These are phyloP conservation scores for Hirtodrosophila cameraria DNA, from an alignment of 2,888 invertebrate species.

Conservation along the genomic window DNA sequence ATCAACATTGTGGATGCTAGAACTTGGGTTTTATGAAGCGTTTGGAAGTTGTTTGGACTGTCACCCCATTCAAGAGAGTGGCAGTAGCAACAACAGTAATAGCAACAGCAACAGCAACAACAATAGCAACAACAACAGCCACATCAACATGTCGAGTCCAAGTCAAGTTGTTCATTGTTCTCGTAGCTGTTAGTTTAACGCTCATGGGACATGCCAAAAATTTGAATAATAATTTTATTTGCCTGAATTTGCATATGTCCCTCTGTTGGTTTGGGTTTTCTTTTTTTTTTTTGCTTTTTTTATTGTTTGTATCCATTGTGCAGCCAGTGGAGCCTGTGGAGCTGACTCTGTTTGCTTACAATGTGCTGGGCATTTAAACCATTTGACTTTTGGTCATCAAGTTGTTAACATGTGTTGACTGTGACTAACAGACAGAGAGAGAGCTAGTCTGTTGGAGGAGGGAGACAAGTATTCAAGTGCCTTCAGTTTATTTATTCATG, in stretches of 20 bases:
- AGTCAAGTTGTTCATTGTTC: conserved; percentile 60
- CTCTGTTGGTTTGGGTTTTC: conserved; percentile 22
- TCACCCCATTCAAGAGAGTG: conserved; percentile 46
- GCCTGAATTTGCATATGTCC: conserved; percentile 71
- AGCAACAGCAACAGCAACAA: background rate
- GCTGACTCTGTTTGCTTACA: conserved; percentile 66
- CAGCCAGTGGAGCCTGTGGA: conserved; percentile 7
- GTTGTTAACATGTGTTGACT: conserved; percentile 77
- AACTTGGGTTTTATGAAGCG: conserved; percentile 62
- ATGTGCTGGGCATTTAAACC: conserved; percentile 73
- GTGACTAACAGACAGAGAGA: conserved; percentile 18
- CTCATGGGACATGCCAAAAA: conserved; percentile 76
- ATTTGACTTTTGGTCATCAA: conserved; percentile 77
- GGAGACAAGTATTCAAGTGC: conserved; percentile 53
- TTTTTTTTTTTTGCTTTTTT: conserved; percentile 16
- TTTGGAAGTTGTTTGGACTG: conserved; percentile 49
- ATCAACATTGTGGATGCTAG: conserved; percentile 22
- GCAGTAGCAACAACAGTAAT: background rate
- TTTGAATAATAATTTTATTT: conserved; percentile 80
- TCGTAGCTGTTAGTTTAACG: conserved; percentile 76
- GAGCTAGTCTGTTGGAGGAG: conserved; percentile 1
- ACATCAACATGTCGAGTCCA: conserved; percentile 35
- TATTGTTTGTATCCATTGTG: conserved; percentile 29
- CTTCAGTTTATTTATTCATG: conserved; percentile 76
- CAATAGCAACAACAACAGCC: background rate